Base-by-base conservation (phyloP, 2,888 invertebrate genomes). In the Meiosimyza decipiens region DNA sequence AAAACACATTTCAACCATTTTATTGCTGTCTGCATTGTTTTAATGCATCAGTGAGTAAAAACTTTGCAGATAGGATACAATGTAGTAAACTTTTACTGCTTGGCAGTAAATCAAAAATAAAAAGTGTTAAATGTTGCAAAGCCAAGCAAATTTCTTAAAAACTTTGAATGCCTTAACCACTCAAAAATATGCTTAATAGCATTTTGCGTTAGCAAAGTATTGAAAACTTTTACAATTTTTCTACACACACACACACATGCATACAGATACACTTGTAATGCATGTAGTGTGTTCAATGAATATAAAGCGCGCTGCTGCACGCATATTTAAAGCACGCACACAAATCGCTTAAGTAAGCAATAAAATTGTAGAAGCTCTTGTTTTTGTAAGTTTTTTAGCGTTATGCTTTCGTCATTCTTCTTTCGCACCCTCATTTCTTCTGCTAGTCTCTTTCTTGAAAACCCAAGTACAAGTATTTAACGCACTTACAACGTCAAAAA, bases 271-370 rank as follows among this genome's bases (percentile, higher is more conserved):
- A 28, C 28, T 28, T 28, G 0, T 2, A 28, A 28, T 28, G 28
- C 28, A 28, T 28, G 28, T 28, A 28, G 28, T 28, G 28, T 28
- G 28, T 28, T 28, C 28, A 28, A 28, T 28, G 28, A 28, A 28
- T 28, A 28, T 28, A 28, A 28, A 28, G 28, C 28, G 28, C 28
- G 52, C 62, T 16, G 15, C 52, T 11, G 0, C 22, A 51, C 51
- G 49, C 16, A 49, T 16, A n/a, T 18, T 7, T 50, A 13, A n/a
- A 49, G 76, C 79, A 78, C 81, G 80, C 79, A 81, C 81, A 77
- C 81, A 81, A 83, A 78, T 77, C 80, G 81, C 81, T 82, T 82
- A 83, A 77, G 82, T 79, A 80, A 22, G 71, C 71, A 71, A 73
- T 71, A 73, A 71, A 73, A 66, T 13, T 18, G 55, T 18, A 16